Conservation (phyloP, 1,140 invertebrate species). For the Rhopalosiphum padi region DNA sequence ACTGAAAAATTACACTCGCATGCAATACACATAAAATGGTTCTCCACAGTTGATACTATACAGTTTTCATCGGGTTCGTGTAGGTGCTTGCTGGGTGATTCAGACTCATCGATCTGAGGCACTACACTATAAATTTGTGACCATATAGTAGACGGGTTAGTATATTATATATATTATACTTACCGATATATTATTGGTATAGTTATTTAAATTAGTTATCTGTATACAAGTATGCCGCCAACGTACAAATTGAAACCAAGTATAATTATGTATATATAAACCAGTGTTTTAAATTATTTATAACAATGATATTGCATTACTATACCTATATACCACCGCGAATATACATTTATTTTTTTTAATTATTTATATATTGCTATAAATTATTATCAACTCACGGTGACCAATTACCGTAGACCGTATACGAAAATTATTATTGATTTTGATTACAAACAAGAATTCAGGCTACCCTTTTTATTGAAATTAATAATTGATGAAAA, state of each 20-base stretch:
- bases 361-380: not conserved
- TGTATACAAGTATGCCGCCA: not conserved
- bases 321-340: not conserved
- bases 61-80: not conserved
- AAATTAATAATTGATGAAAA: conserved; percentile 12
- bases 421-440: not conserved
- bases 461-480: not conserved
- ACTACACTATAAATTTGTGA: not conserved
- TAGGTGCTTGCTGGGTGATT: not conserved
- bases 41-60: not conserved
- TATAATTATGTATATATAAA: not conserved
- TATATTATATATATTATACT: not conserved
- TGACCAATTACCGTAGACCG: not conserved
- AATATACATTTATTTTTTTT: not conserved
- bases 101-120: not conserved
- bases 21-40: not conserved
- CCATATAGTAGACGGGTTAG: not conserved
- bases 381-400: not conserved
- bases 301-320: not conserved
- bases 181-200: not conserved
- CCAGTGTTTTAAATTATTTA: not conserved
- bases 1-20: not conserved
- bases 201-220: conserved; percentile 4
- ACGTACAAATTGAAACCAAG: not conserved
- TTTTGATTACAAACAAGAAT: conserved; percentile 18